A percentile compares a stretch with the other conserved stretches of the same genome.
Conservation (phyloP, 2,113 vertebrate species). For the Zeus faber region DNA sequence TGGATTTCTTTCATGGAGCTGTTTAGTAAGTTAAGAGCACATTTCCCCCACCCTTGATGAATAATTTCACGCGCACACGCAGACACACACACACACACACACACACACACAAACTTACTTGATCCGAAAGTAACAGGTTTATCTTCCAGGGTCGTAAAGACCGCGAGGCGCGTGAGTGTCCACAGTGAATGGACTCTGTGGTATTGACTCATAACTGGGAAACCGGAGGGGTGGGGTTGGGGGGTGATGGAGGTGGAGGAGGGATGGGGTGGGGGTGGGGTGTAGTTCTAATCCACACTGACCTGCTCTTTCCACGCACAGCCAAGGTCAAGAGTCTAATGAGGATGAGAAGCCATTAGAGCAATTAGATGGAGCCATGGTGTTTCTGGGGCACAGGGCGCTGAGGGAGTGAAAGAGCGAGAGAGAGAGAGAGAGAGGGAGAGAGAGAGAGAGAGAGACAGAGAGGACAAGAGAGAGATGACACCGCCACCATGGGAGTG, state of each 20-base stretch:
- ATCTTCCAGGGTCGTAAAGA: no score
- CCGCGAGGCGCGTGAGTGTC: conserved; percentile 23
- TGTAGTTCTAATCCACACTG: conserved; percentile 63
- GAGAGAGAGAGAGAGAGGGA: neutral
- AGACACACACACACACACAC: no score
- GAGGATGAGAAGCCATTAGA: conserved; percentile 70
- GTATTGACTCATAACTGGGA: conserved; percentile 56
- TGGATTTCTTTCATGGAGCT: no score
- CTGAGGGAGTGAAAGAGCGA: conserved; percentile 40
- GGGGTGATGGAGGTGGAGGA: neutral
- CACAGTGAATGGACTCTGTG: conserved; percentile 34
- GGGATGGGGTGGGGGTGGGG: conserved; percentile 25
- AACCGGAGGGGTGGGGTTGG: conserved; percentile 31
- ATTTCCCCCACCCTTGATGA: no score
- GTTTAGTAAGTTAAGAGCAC: no score
- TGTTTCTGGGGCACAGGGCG: conserved; percentile 64
- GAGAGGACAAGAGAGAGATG: no score
- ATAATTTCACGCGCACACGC: no score
- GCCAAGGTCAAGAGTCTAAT: conserved; percentile 75
- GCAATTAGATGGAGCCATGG: conserved; percentile 70
- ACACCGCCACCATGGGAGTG: neutral
- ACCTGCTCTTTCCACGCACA: conserved; percentile 64
- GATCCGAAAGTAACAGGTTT: no score
- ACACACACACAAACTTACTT: no score
- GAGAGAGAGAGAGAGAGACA: neutral